Conservation (phyloP, 2,113 vertebrate species). For the Erinaceus europaeus region DNA sequence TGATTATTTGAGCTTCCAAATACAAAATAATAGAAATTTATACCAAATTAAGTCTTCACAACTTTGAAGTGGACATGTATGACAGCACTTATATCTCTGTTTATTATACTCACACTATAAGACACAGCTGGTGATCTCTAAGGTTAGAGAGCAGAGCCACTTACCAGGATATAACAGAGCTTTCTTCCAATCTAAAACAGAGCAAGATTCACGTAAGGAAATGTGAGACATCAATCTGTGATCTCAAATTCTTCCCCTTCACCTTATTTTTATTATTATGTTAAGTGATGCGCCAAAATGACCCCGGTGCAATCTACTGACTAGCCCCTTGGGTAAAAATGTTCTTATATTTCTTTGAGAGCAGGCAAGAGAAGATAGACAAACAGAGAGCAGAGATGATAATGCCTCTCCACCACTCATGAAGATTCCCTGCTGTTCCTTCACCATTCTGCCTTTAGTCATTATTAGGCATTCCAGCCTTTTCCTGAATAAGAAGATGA, state of each 20-base stretch:
- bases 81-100: not conserved
- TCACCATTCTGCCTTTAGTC: too few species aligned
- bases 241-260: not conserved
- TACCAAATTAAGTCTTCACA: not conserved
- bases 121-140: not conserved
- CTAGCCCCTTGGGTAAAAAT: too few species aligned
- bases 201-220: not conserved
- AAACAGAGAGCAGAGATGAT: too few species aligned
- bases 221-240: not conserved
- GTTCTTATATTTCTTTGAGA: too few species aligned
- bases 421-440: too few species aligned
- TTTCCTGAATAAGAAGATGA: not conserved
- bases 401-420: too few species aligned
- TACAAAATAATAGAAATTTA: not conserved
- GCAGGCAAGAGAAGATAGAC: too few species aligned
- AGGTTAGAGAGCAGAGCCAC: not conserved
- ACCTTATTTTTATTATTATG: not conserved
- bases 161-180: constrained; percentile 49
- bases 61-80: not conserved
- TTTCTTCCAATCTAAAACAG: constrained; percentile 58
- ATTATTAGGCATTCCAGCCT: not conserved
- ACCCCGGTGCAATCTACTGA: too few species aligned
- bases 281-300: too few species aligned
- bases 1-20: not conserved
- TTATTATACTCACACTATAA: not conserved